Evolutionary conservation across 2,113 vertebrate species (phyloP).

Genomic region (Anguilla japonica): DNA sequence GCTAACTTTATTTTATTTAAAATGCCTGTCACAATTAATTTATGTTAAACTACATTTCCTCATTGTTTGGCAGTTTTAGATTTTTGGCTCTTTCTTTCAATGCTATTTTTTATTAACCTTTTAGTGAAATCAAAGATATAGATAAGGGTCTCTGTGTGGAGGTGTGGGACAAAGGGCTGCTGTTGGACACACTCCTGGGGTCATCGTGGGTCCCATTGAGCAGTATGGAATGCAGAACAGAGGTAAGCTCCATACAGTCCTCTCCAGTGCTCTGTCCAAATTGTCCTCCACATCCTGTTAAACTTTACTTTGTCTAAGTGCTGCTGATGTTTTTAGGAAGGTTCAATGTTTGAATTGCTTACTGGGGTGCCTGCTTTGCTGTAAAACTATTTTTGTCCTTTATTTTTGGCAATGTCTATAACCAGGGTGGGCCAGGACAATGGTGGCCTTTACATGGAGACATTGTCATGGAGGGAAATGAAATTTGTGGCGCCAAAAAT

Average conservation of each 20-base stretch:
- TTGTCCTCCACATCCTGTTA: neutral
- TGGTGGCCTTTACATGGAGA: constrained; percentile 64
- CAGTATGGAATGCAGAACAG: constrained; percentile 49
- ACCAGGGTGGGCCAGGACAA: constrained; percentile 60
- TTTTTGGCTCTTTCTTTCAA: neutral
- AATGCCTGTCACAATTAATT: neutral
- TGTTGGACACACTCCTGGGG: constrained; percentile 63
- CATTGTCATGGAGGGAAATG: constrained; percentile 51
- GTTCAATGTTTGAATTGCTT: neutral
- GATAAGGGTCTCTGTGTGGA: constrained; percentile 59
- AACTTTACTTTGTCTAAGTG: no score
- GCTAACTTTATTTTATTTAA: neutral
- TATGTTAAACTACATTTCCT: neutral
- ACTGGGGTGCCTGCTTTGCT: neutral
- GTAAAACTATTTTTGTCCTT: neutral
- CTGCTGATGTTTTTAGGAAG: no score
- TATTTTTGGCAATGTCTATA: neutral
- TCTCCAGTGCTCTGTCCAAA: neutral
- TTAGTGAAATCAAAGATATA: constrained; percentile 59
- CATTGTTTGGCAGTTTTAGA: neutral
- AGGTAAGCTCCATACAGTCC: constrained; percentile 47
- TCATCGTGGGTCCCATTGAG: constrained; percentile 62
- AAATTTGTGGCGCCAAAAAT: constrained; percentile 58
- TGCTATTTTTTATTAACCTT: constrained; percentile 29
- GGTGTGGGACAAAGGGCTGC: constrained; percentile 63